Evolutionary conservation across 2,113 vertebrate genomes (phyloP).

Genomic region (Pelecanoides urinatrix): DNA sequence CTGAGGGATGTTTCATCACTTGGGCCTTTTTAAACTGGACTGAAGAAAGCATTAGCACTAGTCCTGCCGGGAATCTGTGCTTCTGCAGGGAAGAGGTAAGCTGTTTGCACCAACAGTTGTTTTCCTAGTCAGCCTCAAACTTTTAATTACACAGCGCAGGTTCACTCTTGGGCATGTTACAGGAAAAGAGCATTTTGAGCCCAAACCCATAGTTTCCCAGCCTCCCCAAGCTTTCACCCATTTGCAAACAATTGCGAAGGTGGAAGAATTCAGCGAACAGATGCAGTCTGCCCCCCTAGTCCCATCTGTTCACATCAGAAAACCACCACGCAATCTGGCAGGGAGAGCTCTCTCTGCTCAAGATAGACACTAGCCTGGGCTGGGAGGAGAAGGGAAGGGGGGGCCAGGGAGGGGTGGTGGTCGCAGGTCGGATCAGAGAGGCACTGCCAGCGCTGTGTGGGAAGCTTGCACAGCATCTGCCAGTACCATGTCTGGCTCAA

Average conservation of each 20-base stretch:
- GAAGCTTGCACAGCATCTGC: constrained; percentile 35
- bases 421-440: not conserved
- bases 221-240: constrained; percentile 26
- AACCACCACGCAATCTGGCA: constrained; percentile 63
- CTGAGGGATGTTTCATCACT: not conserved
- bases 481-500: not conserved
- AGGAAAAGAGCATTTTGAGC: constrained; percentile 28
- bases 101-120: not conserved
- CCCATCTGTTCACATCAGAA: constrained; percentile 66
- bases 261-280: constrained; percentile 58
- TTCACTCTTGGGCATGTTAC: not conserved
- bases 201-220: not conserved
- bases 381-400: not conserved
- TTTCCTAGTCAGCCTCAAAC: not conserved
- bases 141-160: not conserved
- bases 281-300: constrained; percentile 61
- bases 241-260: constrained; percentile 68
- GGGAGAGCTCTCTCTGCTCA: not conserved
- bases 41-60: not conserved
- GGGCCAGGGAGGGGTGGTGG: not conserved
- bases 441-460: not conserved
- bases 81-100: not conserved
- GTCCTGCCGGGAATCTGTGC: not conserved
- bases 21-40: not conserved
- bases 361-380: constrained; percentile 11